Evolutionary conservation across 1,140 invertebrate genomes (phyloP).

Genomic region (Littorina saxatilis): DNA sequence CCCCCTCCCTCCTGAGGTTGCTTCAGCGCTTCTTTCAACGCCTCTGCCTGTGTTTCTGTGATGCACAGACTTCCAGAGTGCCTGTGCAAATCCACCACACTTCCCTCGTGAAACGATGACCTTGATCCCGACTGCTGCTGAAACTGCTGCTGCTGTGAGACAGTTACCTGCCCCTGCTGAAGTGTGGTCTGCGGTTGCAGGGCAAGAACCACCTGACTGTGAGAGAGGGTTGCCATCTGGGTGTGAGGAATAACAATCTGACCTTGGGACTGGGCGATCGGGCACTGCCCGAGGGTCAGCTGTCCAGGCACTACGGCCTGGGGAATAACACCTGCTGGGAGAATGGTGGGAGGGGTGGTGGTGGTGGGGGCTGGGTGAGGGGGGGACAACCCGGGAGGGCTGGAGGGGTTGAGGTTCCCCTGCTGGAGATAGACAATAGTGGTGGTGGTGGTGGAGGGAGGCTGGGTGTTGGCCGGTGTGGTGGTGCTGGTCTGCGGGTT

Average conservation of each 20-base stretch:
- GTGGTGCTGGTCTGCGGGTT: background rate
- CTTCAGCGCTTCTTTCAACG: slow-evolving; percentile 24
- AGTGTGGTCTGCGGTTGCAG: background rate
- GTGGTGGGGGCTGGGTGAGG: slow-evolving; percentile 24
- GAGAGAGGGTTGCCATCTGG: background rate
- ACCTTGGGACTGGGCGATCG: background rate
- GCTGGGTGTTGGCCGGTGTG: background rate
- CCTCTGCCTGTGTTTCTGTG: slow-evolving; percentile 20
- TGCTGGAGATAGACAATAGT: slow-evolving; percentile 19
- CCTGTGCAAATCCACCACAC: background rate
- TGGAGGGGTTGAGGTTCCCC: background rate
- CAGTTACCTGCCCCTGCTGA: background rate
- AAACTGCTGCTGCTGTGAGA: background rate
- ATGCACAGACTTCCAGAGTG: slow-evolving; percentile 15
- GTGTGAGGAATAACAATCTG: background rate
- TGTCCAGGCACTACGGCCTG: background rate
- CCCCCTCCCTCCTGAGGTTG: background rate
- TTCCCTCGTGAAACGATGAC: background rate
- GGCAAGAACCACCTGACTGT: background rate
- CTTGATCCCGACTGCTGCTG: background rate
- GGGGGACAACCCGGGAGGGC: slow-evolving; percentile 25
- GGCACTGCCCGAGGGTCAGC: background rate
- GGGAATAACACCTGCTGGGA: background rate
- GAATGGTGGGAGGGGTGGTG: slow-evolving; percentile 10
- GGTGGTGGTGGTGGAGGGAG: background rate